Base-by-base conservation (phyloP, 2,113 vertebrate species). In the Chitala chitala region DNA sequence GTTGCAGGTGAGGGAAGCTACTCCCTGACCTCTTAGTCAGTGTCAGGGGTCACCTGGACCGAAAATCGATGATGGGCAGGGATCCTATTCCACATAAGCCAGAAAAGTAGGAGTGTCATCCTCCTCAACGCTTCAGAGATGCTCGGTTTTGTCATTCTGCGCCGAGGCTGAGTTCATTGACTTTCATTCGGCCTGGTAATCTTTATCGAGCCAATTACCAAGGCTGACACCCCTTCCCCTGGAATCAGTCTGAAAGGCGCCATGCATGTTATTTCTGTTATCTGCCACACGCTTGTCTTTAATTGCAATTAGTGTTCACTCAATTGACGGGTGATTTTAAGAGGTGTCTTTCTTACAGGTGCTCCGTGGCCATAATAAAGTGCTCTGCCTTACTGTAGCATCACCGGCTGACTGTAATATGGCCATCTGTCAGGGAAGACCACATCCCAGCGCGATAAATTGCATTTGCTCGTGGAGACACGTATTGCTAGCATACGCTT, bases 1-100 rank as follows among this genome's bases (percentile, higher is more conserved):
- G n/a, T n/a, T n/a, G n/a, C 77, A 50, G 29, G 74, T 10, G 54
- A 65, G 71, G 77, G 31, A 65, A 38, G 46, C 26, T 17, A 36
- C 22, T 68, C 12, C 31, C 10, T 58, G 22, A 15, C 38, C 54
- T 46, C 4, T n/a, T 0, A 2, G 15, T 42, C 36, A 72, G 15
- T 20, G 53, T 22, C 36, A 58, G 36, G 13, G 36, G 38, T 46
- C 12, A 58, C 26, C 20, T 10, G 20, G 38, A 13, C 9, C 38
- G 22, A 22, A 31, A 22, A 38, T 15, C 2, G 1, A 7, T 26
- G 9, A 20, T 22, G 15, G 22, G 36, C 55, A 12, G 7, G 3
- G 10, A 56, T 7, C 38, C 31, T 17, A 38, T 36, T 38, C 1
- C 31, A 10, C n/a, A 42, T n/a, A 29, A 46, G 29, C 50, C 8